Conservation (phyloP, 2,113 vertebrate species). For the Aegithalos caudatus region DNA sequence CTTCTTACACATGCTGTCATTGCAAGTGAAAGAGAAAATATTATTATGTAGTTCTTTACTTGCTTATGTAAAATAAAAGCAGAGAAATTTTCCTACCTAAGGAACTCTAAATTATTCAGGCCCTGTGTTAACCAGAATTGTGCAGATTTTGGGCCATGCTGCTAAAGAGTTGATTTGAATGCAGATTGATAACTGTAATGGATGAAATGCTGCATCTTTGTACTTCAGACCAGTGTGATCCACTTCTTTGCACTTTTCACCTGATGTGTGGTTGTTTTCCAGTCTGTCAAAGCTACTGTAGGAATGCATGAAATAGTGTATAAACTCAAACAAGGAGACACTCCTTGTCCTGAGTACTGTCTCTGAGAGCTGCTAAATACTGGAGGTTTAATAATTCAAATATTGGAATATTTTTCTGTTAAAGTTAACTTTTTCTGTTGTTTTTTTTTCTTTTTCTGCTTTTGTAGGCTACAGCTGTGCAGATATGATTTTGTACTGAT, state of each 20-base stretch:
- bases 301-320: not conserved
- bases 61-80: not conserved
- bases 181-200: not conserved
- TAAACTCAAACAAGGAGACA: not conserved
- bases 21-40: not conserved
- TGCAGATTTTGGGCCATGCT: not conserved
- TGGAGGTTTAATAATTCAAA: not conserved
- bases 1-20: not conserved
- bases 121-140: not conserved
- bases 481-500: slow-evolving; percentile 83
- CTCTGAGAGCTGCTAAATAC: not conserved
- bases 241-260: not conserved
- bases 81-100: not conserved
- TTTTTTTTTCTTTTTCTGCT: not conserved
- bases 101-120: not conserved
- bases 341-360: not conserved
- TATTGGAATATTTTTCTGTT: not conserved
- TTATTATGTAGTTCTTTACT: not conserved
- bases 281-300: not conserved
- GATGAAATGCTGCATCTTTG: not conserved
- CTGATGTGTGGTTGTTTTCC: not conserved
- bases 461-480: slow-evolving; percentile 76
- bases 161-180: not conserved
- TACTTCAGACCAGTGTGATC: not conserved
- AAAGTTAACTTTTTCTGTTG: not conserved